These are phyloP conservation scores for Champsocephalus gunnari DNA, from an alignment of 2,797 vertebrate species.

Conservation along the genomic window DNA sequence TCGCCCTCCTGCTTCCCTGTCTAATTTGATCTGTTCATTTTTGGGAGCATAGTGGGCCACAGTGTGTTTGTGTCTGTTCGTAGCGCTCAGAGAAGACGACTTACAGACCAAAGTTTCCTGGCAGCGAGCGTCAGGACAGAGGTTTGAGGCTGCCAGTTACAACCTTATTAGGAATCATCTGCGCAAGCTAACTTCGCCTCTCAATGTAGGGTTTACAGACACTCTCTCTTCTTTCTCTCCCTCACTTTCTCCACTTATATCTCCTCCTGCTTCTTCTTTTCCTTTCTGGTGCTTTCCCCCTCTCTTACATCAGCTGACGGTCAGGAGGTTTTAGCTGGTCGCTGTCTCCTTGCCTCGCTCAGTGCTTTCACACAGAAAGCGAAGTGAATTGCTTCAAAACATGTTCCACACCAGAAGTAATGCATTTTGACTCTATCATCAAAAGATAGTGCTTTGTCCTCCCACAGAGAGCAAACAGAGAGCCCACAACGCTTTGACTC, in stretches of 20 bases:
- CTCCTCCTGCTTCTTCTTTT: slow-evolving; percentile 35
- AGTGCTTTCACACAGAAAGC: slow-evolving; percentile 28
- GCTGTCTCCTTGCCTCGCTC: slow-evolving; percentile 29
- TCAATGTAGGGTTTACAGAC: slow-evolving; percentile 75
- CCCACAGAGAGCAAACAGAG: slow-evolving; percentile 24
- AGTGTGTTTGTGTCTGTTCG: slow-evolving; percentile 78
- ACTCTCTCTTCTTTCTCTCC: slow-evolving; percentile 53
- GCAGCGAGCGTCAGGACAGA: slow-evolving; percentile 79
- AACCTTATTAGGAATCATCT: slow-evolving; percentile 89
- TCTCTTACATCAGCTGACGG: slow-evolving; percentile 80
- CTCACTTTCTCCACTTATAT: slow-evolving; percentile 30
- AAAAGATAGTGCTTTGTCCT: slow-evolving; percentile 23
- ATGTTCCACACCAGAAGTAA: slow-evolving; percentile 31
- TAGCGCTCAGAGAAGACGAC: slow-evolving; percentile 64
- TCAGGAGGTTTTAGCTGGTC: slow-evolving; percentile 78
- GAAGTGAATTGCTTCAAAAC: not conserved
- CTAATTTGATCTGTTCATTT: slow-evolving; percentile 61
- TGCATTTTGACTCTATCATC: slow-evolving; percentile 26
- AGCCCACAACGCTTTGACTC: slow-evolving; percentile 21
- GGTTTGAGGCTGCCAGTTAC: slow-evolving; percentile 77
- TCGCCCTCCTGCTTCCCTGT: slow-evolving; percentile 14
- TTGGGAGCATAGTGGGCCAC: slow-evolving; percentile 59
- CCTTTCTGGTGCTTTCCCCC: slow-evolving; percentile 35
- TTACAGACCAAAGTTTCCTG: slow-evolving; percentile 84
- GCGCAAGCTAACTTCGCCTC: slow-evolving; percentile 69